Evolutionary conservation across 1,140 invertebrate genomes (phyloP).

Genomic region (Hermatobates lingyangjiaoensis): DNA sequence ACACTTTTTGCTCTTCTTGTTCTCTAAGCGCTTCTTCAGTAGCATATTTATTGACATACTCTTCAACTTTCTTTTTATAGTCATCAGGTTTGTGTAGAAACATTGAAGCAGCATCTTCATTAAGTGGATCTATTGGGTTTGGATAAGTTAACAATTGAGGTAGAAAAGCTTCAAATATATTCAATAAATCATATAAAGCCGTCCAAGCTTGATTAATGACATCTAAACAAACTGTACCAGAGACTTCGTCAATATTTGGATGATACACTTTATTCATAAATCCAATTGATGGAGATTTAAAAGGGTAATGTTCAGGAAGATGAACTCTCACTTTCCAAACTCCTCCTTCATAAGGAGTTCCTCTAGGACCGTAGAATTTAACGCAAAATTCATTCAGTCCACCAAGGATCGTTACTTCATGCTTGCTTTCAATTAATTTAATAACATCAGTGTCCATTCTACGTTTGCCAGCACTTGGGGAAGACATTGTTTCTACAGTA

Average conservation of each 20-base stretch:
- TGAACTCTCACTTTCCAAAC: conserved; percentile 99
- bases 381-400: conserved; percentile 98
- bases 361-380: conserved; percentile 94
- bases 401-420: conserved; percentile 94
- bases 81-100: conserved; percentile 99
- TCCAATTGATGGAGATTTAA: conserved; percentile 98
- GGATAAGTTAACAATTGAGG: conserved; percentile 97
- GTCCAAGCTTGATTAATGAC: conserved; percentile 96
- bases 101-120: conserved; percentile 96
- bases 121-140: conserved; percentile 96
- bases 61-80: conserved; percentile 95
- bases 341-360: conserved; percentile 92
- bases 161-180: conserved; percentile 99
- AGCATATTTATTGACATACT: conserved; percentile 93
- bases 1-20: conserved; percentile 53
- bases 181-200: conserved; percentile 85
- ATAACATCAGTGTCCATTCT: conserved; percentile 99
- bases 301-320: conserved; percentile 97
- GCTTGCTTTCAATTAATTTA: conserved; percentile 98
- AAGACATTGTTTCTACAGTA: conserved; percentile 92
- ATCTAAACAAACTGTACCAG: conserved; percentile 96
- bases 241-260: conserved; percentile 99
- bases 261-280: conserved; percentile 99
- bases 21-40: conserved; percentile 85
- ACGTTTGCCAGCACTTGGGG: conserved; percentile 96